Evolutionary conservation across 2,888 invertebrate genomes (phyloP).

Genomic region (Notodonta dromedarius): DNA sequence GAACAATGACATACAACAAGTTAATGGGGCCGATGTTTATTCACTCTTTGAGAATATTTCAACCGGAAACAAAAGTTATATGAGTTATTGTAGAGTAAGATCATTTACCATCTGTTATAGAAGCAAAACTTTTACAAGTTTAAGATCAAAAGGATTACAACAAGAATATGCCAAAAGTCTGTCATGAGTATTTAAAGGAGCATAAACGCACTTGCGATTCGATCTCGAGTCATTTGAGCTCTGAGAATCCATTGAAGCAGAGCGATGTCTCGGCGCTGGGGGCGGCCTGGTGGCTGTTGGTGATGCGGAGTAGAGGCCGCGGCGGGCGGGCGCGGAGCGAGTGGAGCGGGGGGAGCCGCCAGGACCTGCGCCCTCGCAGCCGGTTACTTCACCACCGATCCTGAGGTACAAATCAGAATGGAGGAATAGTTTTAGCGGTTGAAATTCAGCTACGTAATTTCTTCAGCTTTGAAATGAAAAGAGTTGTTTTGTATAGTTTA

Average conservation of each 20-base stretch:
- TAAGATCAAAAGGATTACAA: no score
- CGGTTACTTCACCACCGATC: conserved; percentile 75
- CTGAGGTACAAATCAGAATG: conserved; percentile 33
- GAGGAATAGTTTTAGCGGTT: no score
- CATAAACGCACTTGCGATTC: conserved; percentile 86
- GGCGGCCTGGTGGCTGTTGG: conserved; percentile 93
- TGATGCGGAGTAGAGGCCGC: conserved; percentile 89
- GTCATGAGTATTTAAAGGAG: not conserved
- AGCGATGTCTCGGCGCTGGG: conserved; percentile 87
- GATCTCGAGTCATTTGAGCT: conserved; percentile 94
- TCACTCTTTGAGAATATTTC: conserved; percentile 28
- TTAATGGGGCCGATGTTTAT: conserved; percentile 34
- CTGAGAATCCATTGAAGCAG: conserved; percentile 94
- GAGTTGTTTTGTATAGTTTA: no score
- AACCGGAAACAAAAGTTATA: conserved; percentile 25
- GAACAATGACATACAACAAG: conserved; percentile 21
- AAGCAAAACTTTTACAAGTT: no score
- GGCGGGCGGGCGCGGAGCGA: conserved; percentile 89
- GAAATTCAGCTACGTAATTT: no score
- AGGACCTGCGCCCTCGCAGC: conserved; percentile 47
- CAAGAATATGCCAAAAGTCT: no score
- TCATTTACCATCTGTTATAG: no score
- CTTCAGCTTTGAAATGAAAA: no score
- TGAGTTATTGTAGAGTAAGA: not conserved
- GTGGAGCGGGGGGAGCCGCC: conserved; percentile 92